phyloP scores from a whole-genome alignment of 1,140 invertebrate species.

The Meloidogyne floridensis region DNA sequence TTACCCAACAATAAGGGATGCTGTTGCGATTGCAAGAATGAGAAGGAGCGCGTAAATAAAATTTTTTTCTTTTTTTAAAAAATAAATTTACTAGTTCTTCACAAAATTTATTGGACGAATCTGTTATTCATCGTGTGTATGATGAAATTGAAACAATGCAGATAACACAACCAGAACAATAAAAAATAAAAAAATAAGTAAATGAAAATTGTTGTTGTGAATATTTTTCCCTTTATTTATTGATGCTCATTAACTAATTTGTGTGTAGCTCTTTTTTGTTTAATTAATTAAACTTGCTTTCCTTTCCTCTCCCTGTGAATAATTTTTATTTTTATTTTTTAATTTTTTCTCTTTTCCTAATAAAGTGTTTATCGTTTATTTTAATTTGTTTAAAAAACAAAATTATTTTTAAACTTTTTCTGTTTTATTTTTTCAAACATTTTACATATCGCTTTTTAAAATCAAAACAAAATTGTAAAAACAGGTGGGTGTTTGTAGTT shows the following conservation, averaged over 20 bases:
- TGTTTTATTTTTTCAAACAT: too few relatives aligned
- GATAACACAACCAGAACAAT: neutral
- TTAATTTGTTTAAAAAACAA: too few relatives aligned
- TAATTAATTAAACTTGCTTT: too few relatives aligned
- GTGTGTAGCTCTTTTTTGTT: too few relatives aligned
- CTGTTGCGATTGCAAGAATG: slow-evolving; percentile 55
- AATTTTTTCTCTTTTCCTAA: too few relatives aligned
- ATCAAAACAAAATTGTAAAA: neutral
- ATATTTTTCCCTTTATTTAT: too few relatives aligned
- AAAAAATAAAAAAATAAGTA: neutral
- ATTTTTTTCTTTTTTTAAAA: slow-evolving; percentile 12
- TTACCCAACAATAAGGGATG: slow-evolving; percentile 65
- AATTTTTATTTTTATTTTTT: too few relatives aligned
- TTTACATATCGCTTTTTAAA: too few relatives aligned
- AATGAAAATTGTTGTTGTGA: neutral
- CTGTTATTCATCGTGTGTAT: neutral
- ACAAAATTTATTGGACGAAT: slow-evolving; percentile 1
- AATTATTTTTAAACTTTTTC: too few relatives aligned
- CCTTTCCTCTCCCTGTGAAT: too few relatives aligned
- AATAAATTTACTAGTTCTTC: neutral
- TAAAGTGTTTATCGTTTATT: too few relatives aligned
- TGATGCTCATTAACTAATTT: too few relatives aligned
- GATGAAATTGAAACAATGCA: slow-evolving; percentile 4
- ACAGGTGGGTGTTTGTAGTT: neutral
- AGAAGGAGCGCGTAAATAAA: slow-evolving; percentile 46